These are phyloP conservation scores for Mesodorylaimus sp. DNA, from an alignment of 2,888 invertebrate genomes.

Conservation along the genomic window DNA sequence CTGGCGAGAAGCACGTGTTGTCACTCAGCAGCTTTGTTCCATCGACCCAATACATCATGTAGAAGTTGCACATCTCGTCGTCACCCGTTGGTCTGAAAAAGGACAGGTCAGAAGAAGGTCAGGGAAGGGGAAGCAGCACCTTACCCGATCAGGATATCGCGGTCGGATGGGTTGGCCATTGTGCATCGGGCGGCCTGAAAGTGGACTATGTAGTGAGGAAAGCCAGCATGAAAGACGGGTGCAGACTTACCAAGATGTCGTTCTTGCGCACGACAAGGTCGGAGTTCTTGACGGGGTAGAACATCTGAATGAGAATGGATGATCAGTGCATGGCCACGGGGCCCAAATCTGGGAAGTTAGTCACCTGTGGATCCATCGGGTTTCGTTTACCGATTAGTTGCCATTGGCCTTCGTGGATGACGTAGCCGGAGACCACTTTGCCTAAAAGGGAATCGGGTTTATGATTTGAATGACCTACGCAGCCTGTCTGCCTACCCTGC, in stretches of 20 bases:
- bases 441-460: constrained; percentile 36
- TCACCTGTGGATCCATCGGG: constrained; percentile 51
- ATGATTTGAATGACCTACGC: background rate
- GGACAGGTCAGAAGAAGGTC: background rate
- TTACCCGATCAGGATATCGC: constrained; percentile 11
- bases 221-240: background rate
- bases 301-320: constrained; percentile 51
- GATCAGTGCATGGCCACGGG: too few species aligned
- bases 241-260: constrained; percentile 45
- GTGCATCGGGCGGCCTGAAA: constrained; percentile 19
- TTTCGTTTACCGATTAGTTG: constrained; percentile 61
- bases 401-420: constrained; percentile 51
- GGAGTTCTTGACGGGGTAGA: constrained; percentile 54
- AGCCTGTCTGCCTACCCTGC: constrained; percentile 42
- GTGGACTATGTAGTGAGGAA: background rate
- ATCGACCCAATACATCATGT: constrained; percentile 29
- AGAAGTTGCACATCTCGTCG: constrained; percentile 34
- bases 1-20: constrained; percentile 25
- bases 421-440: constrained; percentile 62
- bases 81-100: constrained; percentile 20
- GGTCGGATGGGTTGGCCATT: constrained; percentile 24
- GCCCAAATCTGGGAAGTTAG: too few species aligned
- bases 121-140: background rate
- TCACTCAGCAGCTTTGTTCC: constrained; percentile 14
- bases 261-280: constrained; percentile 45